Evolutionary conservation across 2,888 invertebrate genomes (phyloP).

Genomic region (Drosophila picticornis): DNA sequence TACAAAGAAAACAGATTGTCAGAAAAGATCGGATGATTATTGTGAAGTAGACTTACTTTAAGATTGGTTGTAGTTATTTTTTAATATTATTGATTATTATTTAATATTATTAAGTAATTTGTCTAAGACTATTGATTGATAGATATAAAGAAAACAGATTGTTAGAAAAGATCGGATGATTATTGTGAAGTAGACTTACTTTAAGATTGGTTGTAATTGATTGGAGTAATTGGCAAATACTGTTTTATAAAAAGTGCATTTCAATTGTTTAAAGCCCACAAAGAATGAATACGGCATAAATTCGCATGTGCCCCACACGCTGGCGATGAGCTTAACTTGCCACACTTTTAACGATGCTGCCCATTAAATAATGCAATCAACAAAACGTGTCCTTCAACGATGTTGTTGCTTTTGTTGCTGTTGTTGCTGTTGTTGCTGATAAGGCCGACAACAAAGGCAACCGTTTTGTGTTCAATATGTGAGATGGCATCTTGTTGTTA

Average conservation of each 20-base stretch:
- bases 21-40: not conserved
- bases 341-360: slow-evolving; percentile 11
- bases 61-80: not conserved
- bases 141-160: not conserved
- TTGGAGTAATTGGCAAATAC: not conserved
- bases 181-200: not conserved
- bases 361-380: slow-evolving; percentile 27
- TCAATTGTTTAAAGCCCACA: not conserved
- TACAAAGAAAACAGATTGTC: not conserved
- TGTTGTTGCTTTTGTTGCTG: not conserved
- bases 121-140: not conserved
- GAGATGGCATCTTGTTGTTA: slow-evolving; percentile 42
- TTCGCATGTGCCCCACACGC: not conserved
- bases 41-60: not conserved
- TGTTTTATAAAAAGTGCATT: not conserved
- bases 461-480: slow-evolving; percentile 54
- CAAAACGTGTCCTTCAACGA: slow-evolving; percentile 23
- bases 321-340: not conserved
- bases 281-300: not conserved
- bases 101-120: not conserved
- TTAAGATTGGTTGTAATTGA: not conserved
- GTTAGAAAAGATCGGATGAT: not conserved
- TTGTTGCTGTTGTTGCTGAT: not conserved
- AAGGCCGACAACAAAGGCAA: slow-evolving; percentile 21
- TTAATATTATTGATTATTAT: not conserved